Evolutionary conservation across 1,140 invertebrate genomes (phyloP).

Genomic region (Micrasema longulum): DNA sequence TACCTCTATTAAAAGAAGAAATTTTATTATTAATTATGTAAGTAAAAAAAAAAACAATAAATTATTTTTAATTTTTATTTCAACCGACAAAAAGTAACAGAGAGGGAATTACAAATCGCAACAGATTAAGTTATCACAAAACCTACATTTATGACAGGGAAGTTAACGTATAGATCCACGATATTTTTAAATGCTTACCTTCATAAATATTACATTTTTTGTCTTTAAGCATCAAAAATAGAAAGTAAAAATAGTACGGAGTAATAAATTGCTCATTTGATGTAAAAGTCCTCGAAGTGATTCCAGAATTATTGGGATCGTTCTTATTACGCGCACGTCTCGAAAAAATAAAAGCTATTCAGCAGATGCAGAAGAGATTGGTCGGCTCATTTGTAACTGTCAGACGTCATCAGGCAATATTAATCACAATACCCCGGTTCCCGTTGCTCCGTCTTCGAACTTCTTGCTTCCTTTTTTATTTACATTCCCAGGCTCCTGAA

Average conservation of each 20-base stretch:
- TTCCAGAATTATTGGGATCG: conserved; percentile 46
- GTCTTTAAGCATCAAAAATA: background rate
- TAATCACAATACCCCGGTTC: conserved; percentile 45
- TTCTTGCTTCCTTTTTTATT: conserved; percentile 19
- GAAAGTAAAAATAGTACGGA: too few relatives aligned
- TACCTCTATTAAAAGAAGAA: too few relatives aligned
- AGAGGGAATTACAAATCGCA: too few relatives aligned
- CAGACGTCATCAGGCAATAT: conserved; percentile 48
- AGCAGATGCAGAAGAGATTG: conserved; percentile 44
- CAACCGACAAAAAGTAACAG: too few relatives aligned
- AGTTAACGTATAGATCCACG: too few relatives aligned
- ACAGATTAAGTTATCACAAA: too few relatives aligned
- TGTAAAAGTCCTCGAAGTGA: background rate
- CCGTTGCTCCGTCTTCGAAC: background rate
- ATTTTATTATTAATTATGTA: too few relatives aligned
- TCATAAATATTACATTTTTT: background rate
- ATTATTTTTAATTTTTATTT: too few relatives aligned
- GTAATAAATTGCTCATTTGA: background rate
- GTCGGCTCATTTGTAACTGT: conserved; percentile 53
- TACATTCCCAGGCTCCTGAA: conserved; percentile 28
- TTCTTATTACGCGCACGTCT: conserved; percentile 15
- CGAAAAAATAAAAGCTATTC: conserved; percentile 31
- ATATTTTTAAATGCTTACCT: too few relatives aligned
- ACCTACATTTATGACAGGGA: too few relatives aligned
- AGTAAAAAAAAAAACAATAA: too few relatives aligned